Conservation (phyloP, 2,888 invertebrate species). For the Chironomus tentans region DNA sequence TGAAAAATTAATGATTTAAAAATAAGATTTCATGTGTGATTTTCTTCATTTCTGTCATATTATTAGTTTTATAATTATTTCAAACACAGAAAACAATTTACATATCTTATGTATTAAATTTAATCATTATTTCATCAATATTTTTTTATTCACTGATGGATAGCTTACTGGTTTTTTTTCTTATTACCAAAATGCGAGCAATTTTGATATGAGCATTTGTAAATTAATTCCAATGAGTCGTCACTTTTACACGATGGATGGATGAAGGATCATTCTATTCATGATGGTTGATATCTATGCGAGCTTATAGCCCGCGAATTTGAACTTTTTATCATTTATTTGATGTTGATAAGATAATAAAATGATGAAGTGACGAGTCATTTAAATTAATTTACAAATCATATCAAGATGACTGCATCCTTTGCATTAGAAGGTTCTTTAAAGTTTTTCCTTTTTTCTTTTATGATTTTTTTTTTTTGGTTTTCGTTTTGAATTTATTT, state of each 20-base stretch:
- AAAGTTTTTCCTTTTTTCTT: background rate
- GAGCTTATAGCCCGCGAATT: too few species aligned
- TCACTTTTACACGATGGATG: background rate
- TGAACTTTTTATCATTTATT: too few species aligned
- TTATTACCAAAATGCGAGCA: too few species aligned
- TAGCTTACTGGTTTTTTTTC: conserved; percentile 14
- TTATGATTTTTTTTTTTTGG: conserved; percentile 24
- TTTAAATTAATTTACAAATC: too few species aligned
- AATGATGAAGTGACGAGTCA: too few species aligned
- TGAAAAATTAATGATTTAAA: conserved; percentile 25
- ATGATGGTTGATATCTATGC: background rate
- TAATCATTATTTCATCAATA: conserved; percentile 22
- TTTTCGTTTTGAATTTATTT: conserved; percentile 18
- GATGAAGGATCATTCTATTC: background rate
- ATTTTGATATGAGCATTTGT: too few species aligned
- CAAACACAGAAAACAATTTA: conserved; percentile 27
- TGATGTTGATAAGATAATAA: too few species aligned
- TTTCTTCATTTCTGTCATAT: conserved; percentile 14
- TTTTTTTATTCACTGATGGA: conserved; percentile 23
- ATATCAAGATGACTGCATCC: background rate
- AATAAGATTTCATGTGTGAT: conserved; percentile 26
- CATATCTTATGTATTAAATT: conserved; percentile 26
- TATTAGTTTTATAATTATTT: conserved; percentile 24
- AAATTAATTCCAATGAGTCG: too few species aligned
- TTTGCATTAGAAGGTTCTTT: background rate